Evolutionary conservation across 30 jellyfish, hydroid and myxozoan species (phyloP).

Genomic region (Phacellophora camtschatica): DNA sequence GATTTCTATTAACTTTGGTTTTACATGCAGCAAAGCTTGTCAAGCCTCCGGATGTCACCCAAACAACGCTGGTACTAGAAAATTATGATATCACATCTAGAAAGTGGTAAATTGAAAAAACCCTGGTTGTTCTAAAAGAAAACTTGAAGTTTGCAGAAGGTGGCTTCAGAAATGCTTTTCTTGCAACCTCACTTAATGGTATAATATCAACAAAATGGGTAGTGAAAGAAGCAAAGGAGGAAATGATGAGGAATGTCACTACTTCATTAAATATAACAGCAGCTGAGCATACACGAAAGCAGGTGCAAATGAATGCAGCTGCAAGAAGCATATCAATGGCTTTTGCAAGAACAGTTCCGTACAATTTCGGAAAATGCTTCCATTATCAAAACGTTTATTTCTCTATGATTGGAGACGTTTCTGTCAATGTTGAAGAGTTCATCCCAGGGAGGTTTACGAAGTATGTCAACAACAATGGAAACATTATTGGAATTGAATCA

Average conservation of each 20-base stretch:
- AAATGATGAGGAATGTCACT: not conserved
- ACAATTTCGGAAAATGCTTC: not conserved
- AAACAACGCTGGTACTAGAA: too few relatives aligned
- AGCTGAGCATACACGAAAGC: constrained; percentile 15
- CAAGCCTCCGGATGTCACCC: too few relatives aligned
- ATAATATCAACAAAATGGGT: not conserved
- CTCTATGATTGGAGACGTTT: constrained; percentile 6
- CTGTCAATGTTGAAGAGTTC: constrained; percentile 17
- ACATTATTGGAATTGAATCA: not conserved
- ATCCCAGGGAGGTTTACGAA: constrained; percentile 12
- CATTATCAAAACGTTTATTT: not conserved
- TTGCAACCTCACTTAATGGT: not conserved
- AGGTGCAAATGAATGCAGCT: constrained; percentile 24
- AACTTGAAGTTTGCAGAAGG: constrained; percentile 9
- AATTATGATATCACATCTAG: too few relatives aligned
- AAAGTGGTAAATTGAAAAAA: too few relatives aligned
- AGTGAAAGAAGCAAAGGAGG: not conserved
- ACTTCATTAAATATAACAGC: not conserved
- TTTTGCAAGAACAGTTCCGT: not conserved
- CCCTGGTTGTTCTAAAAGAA: not conserved
- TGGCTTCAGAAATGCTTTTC: constrained; percentile 14
- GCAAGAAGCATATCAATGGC: constrained; percentile 8
- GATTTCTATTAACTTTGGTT: not conserved
- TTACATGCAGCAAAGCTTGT: too few relatives aligned
- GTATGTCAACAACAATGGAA: constrained; percentile 24